Evolutionary conservation across 2,113 vertebrate species (phyloP).

Genomic region (Craseonycteris thonglongyai): DNA sequence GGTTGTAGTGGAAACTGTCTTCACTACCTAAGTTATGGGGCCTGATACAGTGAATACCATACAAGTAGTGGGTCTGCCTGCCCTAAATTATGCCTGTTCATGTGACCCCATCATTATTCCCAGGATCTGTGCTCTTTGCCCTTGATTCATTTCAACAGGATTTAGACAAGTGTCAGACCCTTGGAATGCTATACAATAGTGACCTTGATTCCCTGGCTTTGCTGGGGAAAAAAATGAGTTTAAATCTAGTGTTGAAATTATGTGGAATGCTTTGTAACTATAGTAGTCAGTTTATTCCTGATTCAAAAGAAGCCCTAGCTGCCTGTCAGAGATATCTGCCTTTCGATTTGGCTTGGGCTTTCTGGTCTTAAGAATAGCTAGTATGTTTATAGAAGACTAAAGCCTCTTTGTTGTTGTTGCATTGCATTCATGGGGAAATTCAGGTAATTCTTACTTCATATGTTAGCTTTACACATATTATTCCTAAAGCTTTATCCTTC

Average conservation of each 20-base stretch:
- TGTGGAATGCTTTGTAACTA: constrained; percentile 5
- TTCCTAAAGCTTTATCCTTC: neutral
- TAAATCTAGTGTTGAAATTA: constrained; percentile 34
- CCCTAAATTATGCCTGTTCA: constrained; percentile 22
- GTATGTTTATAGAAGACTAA: neutral
- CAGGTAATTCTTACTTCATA: neutral
- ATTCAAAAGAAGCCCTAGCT: neutral
- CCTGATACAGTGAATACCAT: neutral
- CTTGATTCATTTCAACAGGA: constrained; percentile 50
- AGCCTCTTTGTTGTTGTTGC: neutral
- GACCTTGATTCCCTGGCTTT: constrained; percentile 50
- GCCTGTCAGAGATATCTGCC: neutral
- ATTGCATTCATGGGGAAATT: neutral
- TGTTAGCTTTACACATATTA: neutral
- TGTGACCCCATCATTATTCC: constrained; percentile 53
- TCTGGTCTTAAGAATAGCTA: neutral
- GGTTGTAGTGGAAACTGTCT: constrained; percentile 40
- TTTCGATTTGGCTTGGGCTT: constrained; percentile 5
- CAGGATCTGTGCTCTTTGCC: constrained; percentile 51
- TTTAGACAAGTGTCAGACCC: constrained; percentile 51
- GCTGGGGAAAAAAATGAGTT: constrained; percentile 5
- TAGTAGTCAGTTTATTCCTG: neutral
- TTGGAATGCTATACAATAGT: constrained; percentile 57
- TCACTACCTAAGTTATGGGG: constrained; percentile 47
- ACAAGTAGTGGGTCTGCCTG: neutral